Evolutionary conservation across 2,113 vertebrate species (phyloP).

Genomic region (Diadophis punctatus): DNA sequence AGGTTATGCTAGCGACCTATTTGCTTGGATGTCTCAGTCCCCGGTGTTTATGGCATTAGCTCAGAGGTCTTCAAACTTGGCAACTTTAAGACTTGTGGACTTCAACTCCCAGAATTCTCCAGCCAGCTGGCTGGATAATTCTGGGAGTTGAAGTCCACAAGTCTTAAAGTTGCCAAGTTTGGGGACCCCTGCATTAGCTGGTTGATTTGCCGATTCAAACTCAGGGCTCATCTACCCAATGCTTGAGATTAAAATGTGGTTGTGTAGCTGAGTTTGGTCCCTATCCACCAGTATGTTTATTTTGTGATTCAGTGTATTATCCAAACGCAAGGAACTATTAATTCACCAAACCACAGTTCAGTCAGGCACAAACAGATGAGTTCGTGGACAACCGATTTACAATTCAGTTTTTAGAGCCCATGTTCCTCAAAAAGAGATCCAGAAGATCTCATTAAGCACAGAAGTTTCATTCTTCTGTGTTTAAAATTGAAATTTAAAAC

Average conservation of each 20-base stretch:
- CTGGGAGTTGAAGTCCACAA: no score
- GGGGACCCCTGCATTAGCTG: neutral
- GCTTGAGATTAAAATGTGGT: neutral
- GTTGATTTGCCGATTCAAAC: neutral
- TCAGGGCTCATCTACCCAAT: neutral
- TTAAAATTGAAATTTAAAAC: no score
- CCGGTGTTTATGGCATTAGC: neutral
- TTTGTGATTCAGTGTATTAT: neutral
- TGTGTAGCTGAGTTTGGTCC: neutral
- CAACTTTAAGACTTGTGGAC: no score
- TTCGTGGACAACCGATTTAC: neutral
- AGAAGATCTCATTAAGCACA: neutral
- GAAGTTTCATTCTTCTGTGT: no score
- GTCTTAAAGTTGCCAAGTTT: no score
- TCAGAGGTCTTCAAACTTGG: neutral
- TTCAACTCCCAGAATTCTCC: no score
- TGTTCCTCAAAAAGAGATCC: neutral
- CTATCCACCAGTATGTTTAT: neutral
- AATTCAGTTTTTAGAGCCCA: neutral
- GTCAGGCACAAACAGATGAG: neutral
- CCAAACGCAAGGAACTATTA: neutral
- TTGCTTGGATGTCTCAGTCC: constrained; percentile 5
- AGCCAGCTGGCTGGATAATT: no score
- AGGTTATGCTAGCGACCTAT: constrained; percentile 7
- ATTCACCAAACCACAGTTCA: neutral